These are phyloP conservation scores for Tangachromis dhanisi DNA, from an alignment of 2,113 vertebrate genomes.

Conservation along the genomic window DNA sequence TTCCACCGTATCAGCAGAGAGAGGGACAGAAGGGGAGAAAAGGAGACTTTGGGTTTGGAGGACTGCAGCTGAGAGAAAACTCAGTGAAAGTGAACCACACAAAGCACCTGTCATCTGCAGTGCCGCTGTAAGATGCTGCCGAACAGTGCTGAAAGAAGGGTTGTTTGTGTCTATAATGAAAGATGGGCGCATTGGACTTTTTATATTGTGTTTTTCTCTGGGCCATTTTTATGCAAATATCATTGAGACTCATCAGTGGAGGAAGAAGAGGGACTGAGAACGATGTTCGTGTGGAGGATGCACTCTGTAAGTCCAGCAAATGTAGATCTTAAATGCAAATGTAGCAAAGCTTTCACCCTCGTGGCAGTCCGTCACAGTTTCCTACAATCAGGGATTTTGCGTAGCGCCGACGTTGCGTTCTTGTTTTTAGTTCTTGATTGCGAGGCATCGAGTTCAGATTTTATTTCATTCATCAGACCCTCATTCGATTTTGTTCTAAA, in stretches of 20 bases:
- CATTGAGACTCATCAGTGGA: background rate
- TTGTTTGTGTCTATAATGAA: background rate
- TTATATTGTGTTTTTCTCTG: background rate
- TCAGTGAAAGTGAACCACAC: conserved; percentile 28
- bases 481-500: background rate
- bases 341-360: background rate
- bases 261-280: background rate
- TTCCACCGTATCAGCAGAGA: conserved; percentile 50
- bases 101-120: conserved; percentile 25
- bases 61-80: background rate
- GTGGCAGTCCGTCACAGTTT: background rate
- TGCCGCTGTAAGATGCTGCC: background rate
- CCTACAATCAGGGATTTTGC: background rate
- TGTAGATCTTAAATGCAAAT: background rate
- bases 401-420: background rate
- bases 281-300: background rate
- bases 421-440: background rate
- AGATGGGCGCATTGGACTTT: background rate
- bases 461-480: background rate
- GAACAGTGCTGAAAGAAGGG: background rate
- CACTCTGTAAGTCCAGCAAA: background rate
- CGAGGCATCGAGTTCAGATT: background rate
- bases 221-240: background rate
- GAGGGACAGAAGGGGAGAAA: background rate
- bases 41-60: background rate